A percentile compares a stretch with the other conserved stretches of the same genome.
Evolutionary conservation across 2,888 invertebrate genomes (phyloP).

Genomic region (Cenopis cana): DNA sequence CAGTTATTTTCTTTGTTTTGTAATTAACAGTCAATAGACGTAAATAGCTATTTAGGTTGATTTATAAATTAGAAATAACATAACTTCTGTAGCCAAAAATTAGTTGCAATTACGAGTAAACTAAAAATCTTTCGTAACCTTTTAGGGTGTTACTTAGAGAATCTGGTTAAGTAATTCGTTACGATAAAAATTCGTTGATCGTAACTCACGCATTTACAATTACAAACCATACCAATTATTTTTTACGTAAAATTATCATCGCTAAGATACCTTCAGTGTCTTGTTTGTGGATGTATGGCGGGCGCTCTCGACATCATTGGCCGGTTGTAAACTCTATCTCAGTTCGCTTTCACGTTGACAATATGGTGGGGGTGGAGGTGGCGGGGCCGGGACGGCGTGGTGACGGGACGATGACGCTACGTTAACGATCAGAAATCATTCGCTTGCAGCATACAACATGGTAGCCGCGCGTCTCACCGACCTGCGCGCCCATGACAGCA

Average conservation of each 20-base stretch:
- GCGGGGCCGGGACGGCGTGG: slow-evolving; percentile 52
- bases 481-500: slow-evolving; percentile 96
- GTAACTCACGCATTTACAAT: not conserved
- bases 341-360: slow-evolving; percentile 74
- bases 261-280: too few relatives aligned
- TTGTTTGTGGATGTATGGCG: not conserved
- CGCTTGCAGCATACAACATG: slow-evolving; percentile 98
- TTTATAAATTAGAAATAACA: not conserved
- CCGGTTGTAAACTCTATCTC: not conserved
- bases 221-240: not conserved
- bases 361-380: slow-evolving; percentile 72
- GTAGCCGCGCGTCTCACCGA: slow-evolving; percentile 98
- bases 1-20: not conserved
- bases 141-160: too few relatives aligned
- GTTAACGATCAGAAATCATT: slow-evolving; percentile 87
- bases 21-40: not conserved
- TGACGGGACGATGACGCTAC: slow-evolving; percentile 64
- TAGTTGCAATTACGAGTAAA: not conserved
- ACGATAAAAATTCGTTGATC: not conserved
- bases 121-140: not conserved
- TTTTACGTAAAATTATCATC: too few relatives aligned
- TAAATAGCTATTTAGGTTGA: not conserved
- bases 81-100: not conserved
- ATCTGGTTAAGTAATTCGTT: too few relatives aligned
- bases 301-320: not conserved